A percentile compares a stretch with the other conserved stretches of the same genome.
These are phyloP conservation scores for Lasioglossum baleicum DNA, from an alignment of 1,140 invertebrate genomes.

Conservation along the genomic window DNA sequence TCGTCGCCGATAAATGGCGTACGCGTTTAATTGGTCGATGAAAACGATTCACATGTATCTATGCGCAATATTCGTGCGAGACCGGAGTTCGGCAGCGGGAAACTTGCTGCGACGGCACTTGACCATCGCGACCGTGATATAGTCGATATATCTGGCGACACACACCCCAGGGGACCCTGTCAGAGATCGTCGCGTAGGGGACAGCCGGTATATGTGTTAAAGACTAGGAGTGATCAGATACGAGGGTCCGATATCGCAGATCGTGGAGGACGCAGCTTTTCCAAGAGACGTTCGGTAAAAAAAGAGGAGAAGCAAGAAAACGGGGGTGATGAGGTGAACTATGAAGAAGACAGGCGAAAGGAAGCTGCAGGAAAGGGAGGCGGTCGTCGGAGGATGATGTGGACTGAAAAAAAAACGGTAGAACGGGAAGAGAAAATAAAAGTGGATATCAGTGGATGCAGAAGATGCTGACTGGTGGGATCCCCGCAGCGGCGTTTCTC, in stretches of 20 bases:
- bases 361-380: not conserved
- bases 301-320: not conserved
- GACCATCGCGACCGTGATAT: slow-evolving; percentile 9
- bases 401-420: not conserved
- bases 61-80: slow-evolving; percentile 15
- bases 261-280: slow-evolving; percentile 21
- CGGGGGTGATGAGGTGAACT: not conserved
- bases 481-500: slow-evolving; percentile 27
- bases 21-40: not conserved
- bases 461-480: slow-evolving; percentile 52
- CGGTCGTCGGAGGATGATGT: not conserved
- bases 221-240: slow-evolving; percentile 43
- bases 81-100: slow-evolving; percentile 7
- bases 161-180: not conserved
- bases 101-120: slow-evolving; percentile 29
- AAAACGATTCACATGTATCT: slow-evolving; percentile 21
- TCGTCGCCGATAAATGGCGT: not conserved
- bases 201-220: slow-evolving; percentile 14
- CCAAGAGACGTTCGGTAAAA: not conserved
- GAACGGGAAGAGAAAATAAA: slow-evolving; percentile 1
- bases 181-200: not conserved
- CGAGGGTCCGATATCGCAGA: slow-evolving; percentile 21
- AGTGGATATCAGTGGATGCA: slow-evolving; percentile 19
- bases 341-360: not conserved
- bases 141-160: slow-evolving; percentile 20